Conservation (phyloP, 1,140 invertebrate species). For the Caenorhabditis tropicalis region DNA sequence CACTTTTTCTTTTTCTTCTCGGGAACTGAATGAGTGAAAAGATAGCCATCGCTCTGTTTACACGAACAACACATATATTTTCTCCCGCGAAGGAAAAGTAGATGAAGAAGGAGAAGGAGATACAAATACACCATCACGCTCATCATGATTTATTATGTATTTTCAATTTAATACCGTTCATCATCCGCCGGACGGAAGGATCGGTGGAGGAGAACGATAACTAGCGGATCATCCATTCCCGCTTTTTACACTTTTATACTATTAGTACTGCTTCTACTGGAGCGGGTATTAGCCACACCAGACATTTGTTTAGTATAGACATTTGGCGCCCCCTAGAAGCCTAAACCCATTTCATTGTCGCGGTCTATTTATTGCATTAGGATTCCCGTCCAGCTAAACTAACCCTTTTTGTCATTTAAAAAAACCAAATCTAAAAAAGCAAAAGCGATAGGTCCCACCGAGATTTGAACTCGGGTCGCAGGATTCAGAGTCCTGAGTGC, state of each 20-base stretch:
- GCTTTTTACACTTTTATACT: conserved; percentile 24
- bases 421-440: neutral
- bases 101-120: neutral
- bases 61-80: conserved; percentile 37
- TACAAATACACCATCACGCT: conserved; percentile 32
- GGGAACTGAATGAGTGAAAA: neutral
- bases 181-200: neutral
- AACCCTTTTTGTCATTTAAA: too few species aligned
- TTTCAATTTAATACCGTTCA: conserved; percentile 35
- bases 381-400: too few species aligned
- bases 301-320: too few species aligned
- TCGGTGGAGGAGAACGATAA: neutral
- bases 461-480: conserved; percentile 70
- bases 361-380: too few species aligned
- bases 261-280: neutral
- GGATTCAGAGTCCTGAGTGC: conserved; percentile 71
- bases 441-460: conserved; percentile 45
- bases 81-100: neutral
- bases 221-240: neutral
- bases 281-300: too few species aligned
- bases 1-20: neutral
- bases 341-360: too few species aligned
- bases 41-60: conserved; percentile 43
- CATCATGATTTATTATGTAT: conserved; percentile 44
- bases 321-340: too few species aligned